Percentiles rank a stretch among this genome's conserved stretches.
Evolutionary conservation across 2,888 invertebrate genomes (phyloP).

Genomic region (Dermolepida albohirtum): DNA sequence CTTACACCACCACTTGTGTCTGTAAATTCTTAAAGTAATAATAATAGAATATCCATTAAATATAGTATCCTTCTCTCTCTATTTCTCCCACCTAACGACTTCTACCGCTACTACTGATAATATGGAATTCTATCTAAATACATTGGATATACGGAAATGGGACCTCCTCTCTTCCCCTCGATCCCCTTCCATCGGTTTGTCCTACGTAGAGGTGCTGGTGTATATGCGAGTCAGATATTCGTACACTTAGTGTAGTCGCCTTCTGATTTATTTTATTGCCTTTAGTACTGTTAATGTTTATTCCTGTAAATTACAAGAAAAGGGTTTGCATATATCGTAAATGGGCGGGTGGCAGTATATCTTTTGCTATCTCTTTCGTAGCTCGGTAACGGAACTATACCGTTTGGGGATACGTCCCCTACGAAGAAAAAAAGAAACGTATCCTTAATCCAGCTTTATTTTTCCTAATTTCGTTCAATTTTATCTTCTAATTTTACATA

Average conservation of each 20-base stretch:
- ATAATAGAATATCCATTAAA: conserved; percentile 36
- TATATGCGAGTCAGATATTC: conserved; percentile 53
- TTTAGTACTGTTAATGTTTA: conserved; percentile 71
- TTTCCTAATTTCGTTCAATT: too few relatives aligned
- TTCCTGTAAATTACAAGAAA: conserved; percentile 71
- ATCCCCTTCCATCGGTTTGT: conserved; percentile 44
- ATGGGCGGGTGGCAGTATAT: conserved; percentile 24
- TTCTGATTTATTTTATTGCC: conserved; percentile 71
- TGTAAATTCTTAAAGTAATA: conserved; percentile 26
- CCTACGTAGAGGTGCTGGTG: conserved; percentile 55
- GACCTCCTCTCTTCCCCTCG: neutral
- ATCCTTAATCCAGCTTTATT: too few relatives aligned
- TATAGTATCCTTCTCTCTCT: too few relatives aligned
- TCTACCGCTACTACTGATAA: neutral
- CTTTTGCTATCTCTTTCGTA: conserved; percentile 23
- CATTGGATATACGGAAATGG: too few relatives aligned
- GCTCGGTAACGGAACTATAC: too few relatives aligned
- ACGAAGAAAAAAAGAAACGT: too few relatives aligned
- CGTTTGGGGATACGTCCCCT: too few relatives aligned
- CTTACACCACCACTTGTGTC: too few relatives aligned
- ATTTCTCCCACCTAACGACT: neutral
- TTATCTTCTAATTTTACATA: too few relatives aligned
- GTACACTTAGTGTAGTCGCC: conserved; percentile 48
- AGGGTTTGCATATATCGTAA: conserved; percentile 65
- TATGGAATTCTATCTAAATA: too few relatives aligned